Evolutionary conservation across 2,113 vertebrate species (phyloP).

Genomic region (Gymnarchus niloticus): DNA sequence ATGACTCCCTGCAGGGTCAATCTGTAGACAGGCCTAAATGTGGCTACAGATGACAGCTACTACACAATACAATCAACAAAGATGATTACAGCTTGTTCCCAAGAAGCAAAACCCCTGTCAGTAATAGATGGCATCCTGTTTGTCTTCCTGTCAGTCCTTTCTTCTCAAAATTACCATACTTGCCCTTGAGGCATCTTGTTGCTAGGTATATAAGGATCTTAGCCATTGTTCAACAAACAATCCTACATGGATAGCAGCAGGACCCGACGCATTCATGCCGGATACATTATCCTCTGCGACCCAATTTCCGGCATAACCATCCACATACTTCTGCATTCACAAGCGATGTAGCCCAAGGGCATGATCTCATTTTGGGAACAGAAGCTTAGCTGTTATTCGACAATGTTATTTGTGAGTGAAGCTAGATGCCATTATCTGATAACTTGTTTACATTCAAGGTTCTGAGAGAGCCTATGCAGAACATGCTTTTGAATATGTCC

Average conservation of each 20-base stretch:
- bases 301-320: not conserved
- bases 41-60: not conserved
- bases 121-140: not conserved
- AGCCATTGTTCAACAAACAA: not conserved
- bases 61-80: not conserved
- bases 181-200: not conserved
- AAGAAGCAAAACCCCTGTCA: not conserved
- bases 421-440: conserved; percentile 55
- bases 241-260: not conserved
- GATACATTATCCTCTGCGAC: not conserved
- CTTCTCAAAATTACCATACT: not conserved
- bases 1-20: not conserved
- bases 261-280: not conserved
- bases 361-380: conserved; percentile 32
- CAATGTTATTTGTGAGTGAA: conserved; percentile 32
- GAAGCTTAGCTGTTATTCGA: conserved; percentile 26
- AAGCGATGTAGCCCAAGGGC: conserved; percentile 17
- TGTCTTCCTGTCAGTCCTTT: not conserved
- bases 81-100: not conserved
- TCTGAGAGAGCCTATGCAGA: conserved; percentile 29
- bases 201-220: not conserved
- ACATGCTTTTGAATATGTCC: conserved; percentile 23
- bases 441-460: conserved; percentile 17
- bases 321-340: conserved; percentile 14
- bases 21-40: not conserved